These are phyloP conservation scores for Crepidodera aurea DNA, from an alignment of 2,888 invertebrate genomes.

Conservation along the genomic window DNA sequence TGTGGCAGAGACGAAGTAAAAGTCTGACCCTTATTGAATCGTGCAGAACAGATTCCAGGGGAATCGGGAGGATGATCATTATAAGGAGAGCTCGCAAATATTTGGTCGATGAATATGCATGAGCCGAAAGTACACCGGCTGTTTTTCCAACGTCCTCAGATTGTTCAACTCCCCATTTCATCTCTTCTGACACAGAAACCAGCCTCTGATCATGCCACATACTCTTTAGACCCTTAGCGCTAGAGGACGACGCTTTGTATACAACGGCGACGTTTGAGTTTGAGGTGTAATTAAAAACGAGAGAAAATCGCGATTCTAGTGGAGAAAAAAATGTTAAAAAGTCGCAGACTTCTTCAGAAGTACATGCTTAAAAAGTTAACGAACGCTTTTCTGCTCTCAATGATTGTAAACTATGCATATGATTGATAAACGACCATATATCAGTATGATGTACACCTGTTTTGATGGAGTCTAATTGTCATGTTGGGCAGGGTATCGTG, in stretches of 20 bases:
- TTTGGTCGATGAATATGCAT: constrained; percentile 61
- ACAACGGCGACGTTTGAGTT: constrained; percentile 19
- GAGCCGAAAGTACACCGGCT: constrained; percentile 58
- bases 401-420: too few species aligned
- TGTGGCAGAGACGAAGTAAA: constrained; percentile 23
- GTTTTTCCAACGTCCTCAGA: constrained; percentile 57
- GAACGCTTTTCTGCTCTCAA: too few species aligned
- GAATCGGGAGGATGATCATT: constrained; percentile 55
- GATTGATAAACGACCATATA: too few species aligned
- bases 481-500: too few species aligned
- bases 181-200: constrained; percentile 30
- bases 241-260: constrained; percentile 11
- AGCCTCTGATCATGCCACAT: constrained; percentile 29
- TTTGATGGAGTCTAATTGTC: too few species aligned
- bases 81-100: constrained; percentile 61
- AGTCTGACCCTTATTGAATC: constrained; percentile 51
- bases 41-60: constrained; percentile 49
- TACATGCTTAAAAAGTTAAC: too few species aligned
- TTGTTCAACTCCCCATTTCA: constrained; percentile 42
- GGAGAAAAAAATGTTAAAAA: too few species aligned
- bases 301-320: too few species aligned
- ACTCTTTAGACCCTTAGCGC: constrained; percentile 25
- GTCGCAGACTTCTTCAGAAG: too few species aligned
- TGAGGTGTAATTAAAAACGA: constrained; percentile 21
- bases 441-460: too few species aligned